phyloP scores from a whole-genome alignment of 2,888 invertebrate genomes.

The Himalopsyche japonica region DNA sequence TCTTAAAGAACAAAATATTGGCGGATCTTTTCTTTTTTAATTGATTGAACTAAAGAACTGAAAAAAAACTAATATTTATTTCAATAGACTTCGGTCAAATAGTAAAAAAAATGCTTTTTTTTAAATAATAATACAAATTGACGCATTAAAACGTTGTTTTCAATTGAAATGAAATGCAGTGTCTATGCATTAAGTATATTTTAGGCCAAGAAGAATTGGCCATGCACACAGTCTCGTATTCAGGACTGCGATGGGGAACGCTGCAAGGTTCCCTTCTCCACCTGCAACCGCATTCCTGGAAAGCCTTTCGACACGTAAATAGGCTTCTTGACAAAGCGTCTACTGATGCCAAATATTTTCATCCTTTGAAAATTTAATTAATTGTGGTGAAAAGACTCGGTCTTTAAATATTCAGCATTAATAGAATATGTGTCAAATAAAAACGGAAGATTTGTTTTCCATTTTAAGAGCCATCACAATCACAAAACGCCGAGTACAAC shows the following conservation, averaged over 20 bases:
- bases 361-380: neutral
- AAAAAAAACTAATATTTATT: too few species aligned
- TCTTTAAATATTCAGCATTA: slow-evolving; percentile 12
- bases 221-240: slow-evolving; percentile 67
- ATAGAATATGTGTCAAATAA: slow-evolving; percentile 19
- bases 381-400: neutral
- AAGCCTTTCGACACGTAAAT: slow-evolving; percentile 38
- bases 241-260: slow-evolving; percentile 55
- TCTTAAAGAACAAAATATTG: neutral
- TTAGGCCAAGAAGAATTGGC: slow-evolving; percentile 45
- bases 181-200: slow-evolving; percentile 30
- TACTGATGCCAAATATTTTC: slow-evolving; percentile 21
- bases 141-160: neutral
- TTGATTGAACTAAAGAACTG: too few species aligned
- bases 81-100: too few species aligned
- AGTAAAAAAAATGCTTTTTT: too few species aligned
- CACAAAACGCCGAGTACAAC: slow-evolving; percentile 46
- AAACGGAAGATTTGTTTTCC: slow-evolving; percentile 14
- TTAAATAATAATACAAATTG: too few species aligned
- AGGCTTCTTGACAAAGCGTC: slow-evolving; percentile 21
- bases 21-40: neutral
- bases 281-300: slow-evolving; percentile 39
- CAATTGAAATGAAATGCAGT: slow-evolving; percentile 21
- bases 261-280: slow-evolving; percentile 39
- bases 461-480: slow-evolving; percentile 37